A percentile compares a stretch with the other conserved stretches of the same genome.
Evolutionary conservation across 2,797 vertebrate genomes (phyloP).

Genomic region (Helicolenus hilgendorfi): DNA sequence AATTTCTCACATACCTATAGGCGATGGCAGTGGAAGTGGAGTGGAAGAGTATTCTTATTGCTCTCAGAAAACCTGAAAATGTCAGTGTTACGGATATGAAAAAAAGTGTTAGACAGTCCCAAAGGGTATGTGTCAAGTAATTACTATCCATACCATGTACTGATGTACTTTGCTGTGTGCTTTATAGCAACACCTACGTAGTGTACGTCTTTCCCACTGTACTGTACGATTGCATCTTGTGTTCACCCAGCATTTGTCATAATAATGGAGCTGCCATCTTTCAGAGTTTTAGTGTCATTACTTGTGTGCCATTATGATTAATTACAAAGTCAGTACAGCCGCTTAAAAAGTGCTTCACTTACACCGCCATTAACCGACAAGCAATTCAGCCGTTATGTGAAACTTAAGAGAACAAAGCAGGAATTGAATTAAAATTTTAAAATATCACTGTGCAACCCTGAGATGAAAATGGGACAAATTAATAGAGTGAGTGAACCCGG

Average conservation of each 20-base stretch:
- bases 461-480: not conserved
- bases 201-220: not conserved
- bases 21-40: slow-evolving; percentile 17
- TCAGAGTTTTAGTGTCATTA: slow-evolving; percentile 4
- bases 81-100: slow-evolving; percentile 5
- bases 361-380: not conserved
- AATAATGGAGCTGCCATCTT: slow-evolving; percentile 21
- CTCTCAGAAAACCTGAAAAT: slow-evolving; percentile 43
- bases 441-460: not conserved
- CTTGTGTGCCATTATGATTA: slow-evolving; percentile 12
- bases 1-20: slow-evolving; percentile 59
- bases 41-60: slow-evolving; percentile 38
- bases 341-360: not conserved
- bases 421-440: not conserved
- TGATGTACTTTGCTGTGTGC: not conserved
- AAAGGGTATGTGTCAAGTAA: not conserved
- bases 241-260: slow-evolving; percentile 9
- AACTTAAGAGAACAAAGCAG: slow-evolving; percentile 17
- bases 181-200: not conserved
- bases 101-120: not conserved
- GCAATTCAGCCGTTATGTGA: not conserved
- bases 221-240: not conserved
- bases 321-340: slow-evolving; percentile 20
- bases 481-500: not conserved
- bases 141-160: not conserved